phyloP scores from a whole-genome alignment of 2,797 vertebrate species.

The Bucorvus abyssinicus region DNA sequence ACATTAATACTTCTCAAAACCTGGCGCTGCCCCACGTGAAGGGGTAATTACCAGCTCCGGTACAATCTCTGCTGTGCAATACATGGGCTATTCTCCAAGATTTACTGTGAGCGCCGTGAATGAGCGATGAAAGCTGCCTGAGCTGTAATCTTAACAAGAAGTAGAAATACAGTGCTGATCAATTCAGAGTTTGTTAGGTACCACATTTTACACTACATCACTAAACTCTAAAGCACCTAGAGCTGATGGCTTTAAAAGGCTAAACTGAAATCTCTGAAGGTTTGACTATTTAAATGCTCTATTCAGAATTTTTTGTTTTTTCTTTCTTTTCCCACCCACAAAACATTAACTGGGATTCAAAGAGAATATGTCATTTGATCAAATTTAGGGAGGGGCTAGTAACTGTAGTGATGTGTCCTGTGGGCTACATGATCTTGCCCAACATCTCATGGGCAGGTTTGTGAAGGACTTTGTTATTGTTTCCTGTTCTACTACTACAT shows the following conservation, averaged over 20 bases:
- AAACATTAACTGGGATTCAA: background rate
- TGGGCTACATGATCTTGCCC: background rate
- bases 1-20: background rate
- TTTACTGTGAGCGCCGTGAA: background rate
- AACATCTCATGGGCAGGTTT: background rate
- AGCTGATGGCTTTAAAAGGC: background rate
- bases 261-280: background rate
- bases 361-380: background rate
- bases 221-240: background rate
- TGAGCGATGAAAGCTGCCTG: background rate
- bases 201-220: background rate
- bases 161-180: background rate
- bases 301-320: fast-evolving
- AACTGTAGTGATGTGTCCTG: background rate
- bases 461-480: background rate
- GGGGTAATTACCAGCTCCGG: background rate
- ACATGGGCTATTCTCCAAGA: background rate
- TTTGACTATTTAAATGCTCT: background rate
- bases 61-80: background rate
- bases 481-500: background rate
- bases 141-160: background rate
- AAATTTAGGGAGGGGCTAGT: background rate
- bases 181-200: background rate
- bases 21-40: background rate
- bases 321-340: background rate